Evolutionary conservation across 2,888 invertebrate species (phyloP), one percentile per base, ranked within the genome.

Genomic region (Drosophila phalerata): DNA sequence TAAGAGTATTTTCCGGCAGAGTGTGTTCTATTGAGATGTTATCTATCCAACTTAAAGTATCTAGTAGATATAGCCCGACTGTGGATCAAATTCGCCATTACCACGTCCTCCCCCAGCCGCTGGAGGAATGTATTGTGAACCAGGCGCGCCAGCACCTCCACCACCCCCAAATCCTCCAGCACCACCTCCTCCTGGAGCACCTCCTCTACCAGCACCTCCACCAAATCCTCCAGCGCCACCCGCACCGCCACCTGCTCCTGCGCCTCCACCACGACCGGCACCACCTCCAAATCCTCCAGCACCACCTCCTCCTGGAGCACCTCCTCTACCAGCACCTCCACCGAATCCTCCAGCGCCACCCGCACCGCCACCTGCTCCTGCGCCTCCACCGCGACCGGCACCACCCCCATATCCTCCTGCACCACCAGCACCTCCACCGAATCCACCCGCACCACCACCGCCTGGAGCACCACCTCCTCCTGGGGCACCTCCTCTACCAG

Each of bases 11-110:
- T 64, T 74, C 71, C 75, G 89, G 90, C 85, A 90, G 82, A 82
- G 57, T 80, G 85, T 62, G 52, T 78, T 69, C 49, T 66, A 58
- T 60, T 76, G 82, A 78, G 68, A 68, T 67, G 67, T 60, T 48
- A 51, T 70, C 76, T 75, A 75, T 70, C 19, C 52, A 53, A 63
- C 65, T 17, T 45, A 32, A 47, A 64, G 63, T 65, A 68, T 70
- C 57, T 93, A 93, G 79, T 93, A 93, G 81, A 91, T 93, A 84
- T 93, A 93, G 67, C 93, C 93, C 15, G 91, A 90, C 85, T 93
- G 92, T 62, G 93, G 92, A 81, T 91, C 92, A 57, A 93, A 93
- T 56, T 92, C 92, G 40, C 93, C 93, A 67, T 92, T 93, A 17
- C 91, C 93, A 43, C 91, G 91, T 11, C 91, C 90, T 55, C 72